These are phyloP conservation scores for Oplegnathus fasciatus DNA, from an alignment of 2,113 vertebrate species.

Conservation along the genomic window DNA sequence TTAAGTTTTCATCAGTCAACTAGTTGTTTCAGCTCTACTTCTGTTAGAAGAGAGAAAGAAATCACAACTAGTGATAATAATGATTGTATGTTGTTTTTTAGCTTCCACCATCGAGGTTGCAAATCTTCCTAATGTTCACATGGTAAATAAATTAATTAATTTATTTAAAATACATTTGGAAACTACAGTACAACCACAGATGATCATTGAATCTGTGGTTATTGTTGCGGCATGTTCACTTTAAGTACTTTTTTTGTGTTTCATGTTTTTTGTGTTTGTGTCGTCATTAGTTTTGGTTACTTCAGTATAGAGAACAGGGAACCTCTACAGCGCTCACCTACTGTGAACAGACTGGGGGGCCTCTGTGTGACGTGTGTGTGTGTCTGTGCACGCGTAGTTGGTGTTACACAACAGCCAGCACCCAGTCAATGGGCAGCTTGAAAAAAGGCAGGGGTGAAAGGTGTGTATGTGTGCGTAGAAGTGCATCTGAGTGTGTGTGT, in stretches of 20 bases:
- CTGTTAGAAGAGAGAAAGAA: background rate
- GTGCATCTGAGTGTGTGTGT: constrained; percentile 25
- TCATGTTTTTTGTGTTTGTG: background rate
- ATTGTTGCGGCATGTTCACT: background rate
- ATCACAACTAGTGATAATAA: background rate
- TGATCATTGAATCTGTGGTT: background rate
- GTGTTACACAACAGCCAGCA: constrained; percentile 64
- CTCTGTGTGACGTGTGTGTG: constrained; percentile 23
- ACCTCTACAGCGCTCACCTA: constrained; percentile 29
- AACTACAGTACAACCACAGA: background rate
- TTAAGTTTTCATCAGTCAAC: too few species aligned
- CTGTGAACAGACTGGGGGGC: constrained; percentile 64
- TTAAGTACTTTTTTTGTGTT: background rate
- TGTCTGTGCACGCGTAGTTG: constrained; percentile 13
- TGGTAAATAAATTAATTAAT: too few species aligned
- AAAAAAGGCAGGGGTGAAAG: constrained; percentile 52
- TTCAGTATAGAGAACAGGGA: constrained; percentile 2
- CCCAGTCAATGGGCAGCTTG: constrained; percentile 58
- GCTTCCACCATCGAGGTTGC: too few species aligned
- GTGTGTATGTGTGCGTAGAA: constrained; percentile 31
- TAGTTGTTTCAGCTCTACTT: background rate
- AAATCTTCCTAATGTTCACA: too few species aligned
- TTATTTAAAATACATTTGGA: background rate
- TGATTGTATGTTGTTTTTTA: too few species aligned
- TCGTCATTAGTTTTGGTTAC: constrained; percentile 12